phyloP scores from a whole-genome alignment of 2,113 vertebrate species.

The Chaetura pelagica region DNA sequence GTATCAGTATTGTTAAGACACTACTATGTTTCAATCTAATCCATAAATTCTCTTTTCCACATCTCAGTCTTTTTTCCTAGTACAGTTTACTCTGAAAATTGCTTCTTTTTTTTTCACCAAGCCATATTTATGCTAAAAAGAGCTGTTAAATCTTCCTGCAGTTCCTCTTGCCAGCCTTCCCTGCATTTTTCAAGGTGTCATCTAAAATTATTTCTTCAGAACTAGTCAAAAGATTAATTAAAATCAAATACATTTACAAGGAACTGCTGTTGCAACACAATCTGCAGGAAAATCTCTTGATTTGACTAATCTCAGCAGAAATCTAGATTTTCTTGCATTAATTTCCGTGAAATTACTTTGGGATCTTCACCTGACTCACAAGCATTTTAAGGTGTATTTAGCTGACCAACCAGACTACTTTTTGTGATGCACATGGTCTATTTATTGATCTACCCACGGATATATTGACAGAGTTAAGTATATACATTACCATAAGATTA shows the following conservation, averaged over 20 bases:
- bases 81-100: neutral
- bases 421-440: neutral
- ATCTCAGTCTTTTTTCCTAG: neutral
- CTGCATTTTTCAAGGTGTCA: neutral
- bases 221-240: neutral
- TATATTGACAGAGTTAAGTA: neutral
- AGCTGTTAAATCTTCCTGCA: neutral
- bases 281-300: neutral
- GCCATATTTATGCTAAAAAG: neutral
- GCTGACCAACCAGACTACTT: neutral
- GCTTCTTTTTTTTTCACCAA: neutral
- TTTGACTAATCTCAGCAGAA: neutral
- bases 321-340: neutral
- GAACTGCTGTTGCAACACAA: neutral
- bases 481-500: neutral
- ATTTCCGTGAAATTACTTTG: neutral
- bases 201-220: neutral
- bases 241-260: neutral
- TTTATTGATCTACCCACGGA: neutral
- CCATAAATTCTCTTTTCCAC: neutral
- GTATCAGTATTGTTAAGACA: neutral
- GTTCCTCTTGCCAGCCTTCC: neutral
- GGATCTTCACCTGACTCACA: neutral
- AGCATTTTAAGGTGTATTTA: neutral
- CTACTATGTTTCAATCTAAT: neutral